Evolutionary conservation across 2,888 invertebrate species (phyloP), one percentile per base, ranked within the genome.

Genomic region (Euproctis similis): DNA sequence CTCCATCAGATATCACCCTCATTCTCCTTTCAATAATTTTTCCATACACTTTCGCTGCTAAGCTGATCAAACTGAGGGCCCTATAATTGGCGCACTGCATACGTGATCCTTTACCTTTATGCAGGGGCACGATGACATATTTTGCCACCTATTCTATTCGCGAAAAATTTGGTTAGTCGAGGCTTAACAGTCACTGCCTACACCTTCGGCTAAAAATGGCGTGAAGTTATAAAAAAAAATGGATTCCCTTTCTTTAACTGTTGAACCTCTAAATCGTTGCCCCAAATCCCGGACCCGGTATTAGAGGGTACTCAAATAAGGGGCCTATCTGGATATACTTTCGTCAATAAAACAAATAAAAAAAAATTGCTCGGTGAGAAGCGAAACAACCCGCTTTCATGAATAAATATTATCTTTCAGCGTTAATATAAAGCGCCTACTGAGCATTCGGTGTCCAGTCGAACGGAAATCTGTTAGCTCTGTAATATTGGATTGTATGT

Each of bases 311-410:
- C 40, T 25, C 39, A 43, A 51, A 42, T 45, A 45, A 36, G 28
- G n/a, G 22, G 28, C 36, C 32, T 43, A 29, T 43, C 51, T 42
- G 51, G 38, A 43, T 41, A 33, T 48, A 31, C 36, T 32, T 32
- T 34, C 35, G 34, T 42, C 43, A 42, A 48, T 51, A 43, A n/a
- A n/a, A n/a, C n/a, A n/a, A n/a, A n/a, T 42, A 51, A 45, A 36
- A 42, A 43, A 34, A 36, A 51, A 48, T 43, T 43, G 33, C 34
- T 12, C 27, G n/a, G 20, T 24, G 31, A 36, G 27, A 45, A 28
- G 11, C 23, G 36, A 40, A 36, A 45, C 40, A 43, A 36, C 33
- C 31, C 31, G 19, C 28, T 34, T 25, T 39, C 22, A 19, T 30
- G 17, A 31, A 39, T 39, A 45, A 43, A 43, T 41, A 38, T 41